These are phyloP conservation scores for Setophaga kirtlandii DNA, from an alignment of 2,113 vertebrate species.

Conservation along the genomic window DNA sequence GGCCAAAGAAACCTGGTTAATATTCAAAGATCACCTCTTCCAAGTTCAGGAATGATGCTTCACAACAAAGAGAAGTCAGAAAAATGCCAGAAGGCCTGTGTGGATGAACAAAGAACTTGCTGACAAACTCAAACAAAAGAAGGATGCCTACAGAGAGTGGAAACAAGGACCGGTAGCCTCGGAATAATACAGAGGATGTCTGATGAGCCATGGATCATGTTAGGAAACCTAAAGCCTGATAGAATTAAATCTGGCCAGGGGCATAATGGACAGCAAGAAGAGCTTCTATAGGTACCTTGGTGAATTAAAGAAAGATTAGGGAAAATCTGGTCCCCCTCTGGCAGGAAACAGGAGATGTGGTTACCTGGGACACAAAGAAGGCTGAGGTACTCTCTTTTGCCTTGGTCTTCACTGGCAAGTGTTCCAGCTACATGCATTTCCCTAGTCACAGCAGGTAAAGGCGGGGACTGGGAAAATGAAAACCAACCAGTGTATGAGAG, in stretches of 20 bases:
- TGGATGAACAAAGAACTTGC: neutral
- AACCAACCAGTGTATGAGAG: neutral
- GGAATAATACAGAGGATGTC: neutral
- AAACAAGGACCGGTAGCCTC: neutral
- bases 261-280: neutral
- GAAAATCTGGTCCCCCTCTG: neutral
- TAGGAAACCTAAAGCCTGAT: neutral
- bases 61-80: neutral
- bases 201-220: neutral
- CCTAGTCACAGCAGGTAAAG: neutral
- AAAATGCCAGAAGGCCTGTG: neutral
- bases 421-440: neutral
- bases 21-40: neutral
- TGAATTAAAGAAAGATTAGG: neutral
- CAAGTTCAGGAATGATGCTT: neutral
- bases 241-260: neutral
- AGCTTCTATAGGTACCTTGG: neutral
- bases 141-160: neutral
- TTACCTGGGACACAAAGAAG: neutral
- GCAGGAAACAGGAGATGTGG: neutral
- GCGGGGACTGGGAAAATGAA: neutral
- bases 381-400: neutral
- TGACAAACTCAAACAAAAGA: neutral
- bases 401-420: neutral
- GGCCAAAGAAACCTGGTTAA: neutral